Percentiles rank a stretch among this genome's conserved stretches.
phyloP scores from a whole-genome alignment of 2,113 vertebrate genomes.

The Pteropus alecto region DNA sequence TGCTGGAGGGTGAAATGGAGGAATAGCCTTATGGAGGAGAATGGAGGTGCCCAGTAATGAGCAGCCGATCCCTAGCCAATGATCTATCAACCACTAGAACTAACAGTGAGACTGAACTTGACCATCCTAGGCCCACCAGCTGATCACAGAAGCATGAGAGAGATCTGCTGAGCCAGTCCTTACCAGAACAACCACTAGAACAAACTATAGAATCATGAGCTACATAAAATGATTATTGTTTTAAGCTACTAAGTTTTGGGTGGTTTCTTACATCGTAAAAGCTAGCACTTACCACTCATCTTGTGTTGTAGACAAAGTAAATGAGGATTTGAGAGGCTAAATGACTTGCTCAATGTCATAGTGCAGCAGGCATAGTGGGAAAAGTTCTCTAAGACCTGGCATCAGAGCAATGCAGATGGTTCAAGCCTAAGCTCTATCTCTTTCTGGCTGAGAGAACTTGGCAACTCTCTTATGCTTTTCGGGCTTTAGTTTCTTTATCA shows the following conservation, averaged over 20 bases:
- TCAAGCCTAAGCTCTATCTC: neutral
- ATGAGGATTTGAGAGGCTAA: neutral
- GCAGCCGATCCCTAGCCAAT: neutral
- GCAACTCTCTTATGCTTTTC: neutral
- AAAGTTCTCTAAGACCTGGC: neutral
- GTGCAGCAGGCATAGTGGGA: neutral
- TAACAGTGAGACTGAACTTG: neutral
- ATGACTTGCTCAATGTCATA: neutral
- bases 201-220: neutral
- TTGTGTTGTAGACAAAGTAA: neutral
- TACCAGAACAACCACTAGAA: neutral
- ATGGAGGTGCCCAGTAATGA: neutral
- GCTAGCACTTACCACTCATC: neutral
- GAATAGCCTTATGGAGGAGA: neutral
- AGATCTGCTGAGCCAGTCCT: neutral
- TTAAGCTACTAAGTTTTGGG: neutral
- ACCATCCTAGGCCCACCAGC: neutral
- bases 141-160: neutral
- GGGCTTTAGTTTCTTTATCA: neutral
- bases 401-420: neutral
- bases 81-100: neutral
- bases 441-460: neutral
- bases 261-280: neutral
- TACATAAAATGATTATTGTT: neutral
- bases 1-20: neutral